Base-by-base conservation (phyloP, 2,888 invertebrate genomes). In the Eilema griseolum region DNA sequence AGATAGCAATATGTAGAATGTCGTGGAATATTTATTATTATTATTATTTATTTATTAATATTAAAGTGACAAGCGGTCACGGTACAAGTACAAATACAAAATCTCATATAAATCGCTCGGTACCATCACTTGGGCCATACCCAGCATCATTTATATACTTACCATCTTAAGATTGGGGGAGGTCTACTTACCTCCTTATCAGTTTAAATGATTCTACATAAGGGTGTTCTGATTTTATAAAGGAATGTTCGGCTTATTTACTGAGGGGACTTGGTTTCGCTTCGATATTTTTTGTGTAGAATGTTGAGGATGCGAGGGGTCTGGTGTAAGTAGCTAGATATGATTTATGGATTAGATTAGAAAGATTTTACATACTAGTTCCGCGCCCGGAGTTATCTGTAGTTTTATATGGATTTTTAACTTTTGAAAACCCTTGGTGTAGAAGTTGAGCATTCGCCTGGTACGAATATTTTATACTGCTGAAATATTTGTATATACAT, bases 101-200 rank as follows among this genome's bases (percentile, higher is more conserved):
- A 26, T 12, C 8, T 24, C 14, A 2, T 61, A 26, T n/a, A 31
- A 1, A 5, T 57, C 70, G 56, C 72, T 64, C 16, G 16, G 14
- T 28, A 8, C 28, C 1, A 3, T 74, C 26, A 41, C 76, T 84
- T 84, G 74, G 5, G 70, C 81, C 80, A 77, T 67, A 70, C 73
- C 14, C 66, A 67, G 60, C 72, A 66, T 70, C 69, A 65, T 57
- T 65, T 75, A 76, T 83, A 67, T 82, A 81, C 82, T 62, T 28
- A 28, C 31, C 61, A 75, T 79, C 82, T 83, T 75, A 83, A 80
- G 78, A 72, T 78, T 76, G 84, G 88, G 89, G 88, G 85, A 83
- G 81, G 79, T 28, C 52, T 75, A 83, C 73, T 81, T 88, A 86
- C 85, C 79, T 86, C 89, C 88, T 91, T 89, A 91, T 87, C 87